A percentile compares a stretch with the other conserved stretches of the same genome.
Evolutionary conservation across 2,888 invertebrate species (phyloP).

Genomic region (Cyclophora punctaria): DNA sequence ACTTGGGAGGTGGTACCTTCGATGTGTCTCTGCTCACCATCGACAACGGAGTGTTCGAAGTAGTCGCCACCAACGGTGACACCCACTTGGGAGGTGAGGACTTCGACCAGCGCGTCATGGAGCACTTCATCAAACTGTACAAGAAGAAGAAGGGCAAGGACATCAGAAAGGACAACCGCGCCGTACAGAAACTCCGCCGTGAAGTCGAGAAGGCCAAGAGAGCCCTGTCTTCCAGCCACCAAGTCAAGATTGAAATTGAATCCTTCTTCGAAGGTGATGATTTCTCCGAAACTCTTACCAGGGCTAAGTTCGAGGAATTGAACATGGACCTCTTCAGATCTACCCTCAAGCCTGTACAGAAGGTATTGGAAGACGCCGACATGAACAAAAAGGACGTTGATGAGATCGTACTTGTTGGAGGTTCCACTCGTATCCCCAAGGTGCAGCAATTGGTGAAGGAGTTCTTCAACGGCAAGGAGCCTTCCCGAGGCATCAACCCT

Average conservation of each 20-base stretch:
- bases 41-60: slow-evolving; percentile 98
- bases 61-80: slow-evolving; percentile 93
- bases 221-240: slow-evolving; percentile 94
- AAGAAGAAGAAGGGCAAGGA: slow-evolving; percentile 99
- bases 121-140: slow-evolving; percentile 98
- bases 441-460: slow-evolving; percentile 95
- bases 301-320: slow-evolving; percentile 98
- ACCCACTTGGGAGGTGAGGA: slow-evolving; percentile 99
- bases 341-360: slow-evolving; percentile 95
- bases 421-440: slow-evolving; percentile 99
- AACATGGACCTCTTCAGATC: slow-evolving; percentile 95
- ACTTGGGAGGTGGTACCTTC: slow-evolving; percentile 99
- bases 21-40: slow-evolving; percentile 98
- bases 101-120: slow-evolving; percentile 98
- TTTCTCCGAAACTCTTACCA: slow-evolving; percentile 97
- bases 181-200: slow-evolving; percentile 95
- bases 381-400: slow-evolving; percentile 98
- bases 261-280: slow-evolving; percentile 98
- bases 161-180: slow-evolving; percentile 94
- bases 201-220: slow-evolving; percentile 99
- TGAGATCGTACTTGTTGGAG: slow-evolving; percentile 99
- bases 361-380: slow-evolving; percentile 98
- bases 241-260: slow-evolving; percentile 98
- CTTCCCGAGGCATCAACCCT: slow-evolving; percentile 97
- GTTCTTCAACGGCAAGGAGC: slow-evolving; percentile 98